Evolutionary conservation across 2,888 invertebrate genomes (phyloP), one percentile per base, ranked within the genome.

Genomic region (Thalpophila matura): DNA sequence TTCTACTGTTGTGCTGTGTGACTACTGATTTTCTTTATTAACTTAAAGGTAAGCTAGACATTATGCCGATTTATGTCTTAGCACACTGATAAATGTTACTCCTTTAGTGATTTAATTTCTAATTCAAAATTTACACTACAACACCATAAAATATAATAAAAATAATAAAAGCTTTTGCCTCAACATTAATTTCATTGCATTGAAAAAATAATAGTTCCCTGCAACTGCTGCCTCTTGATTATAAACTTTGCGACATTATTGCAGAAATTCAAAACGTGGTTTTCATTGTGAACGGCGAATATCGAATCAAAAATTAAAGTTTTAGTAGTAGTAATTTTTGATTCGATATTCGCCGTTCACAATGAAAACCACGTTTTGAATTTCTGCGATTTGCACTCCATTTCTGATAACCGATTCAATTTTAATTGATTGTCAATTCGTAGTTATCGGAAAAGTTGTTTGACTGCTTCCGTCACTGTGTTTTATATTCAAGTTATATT

Each of bases 241-340:
- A 63, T 29, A 55, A 55, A 49, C 40, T 51, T 47, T 27, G 12
- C 10, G 10, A 18, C 7, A 46, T 63, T 50, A 40, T 71, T 63
- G 29, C 14, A 12, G 14, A 64, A 71, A 42, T 63, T n/a, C 9
- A 14, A 45, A 67, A 54, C 38, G n/a, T 31, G 0, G 40, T 26
- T 40, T 49, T 18, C 45, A 35, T 29, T 51, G 29, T 18, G 14
- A 37, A 29, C 20, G n/a, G 26, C 24, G 27, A 38, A 9, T 65
- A 64, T 16, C 37, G 37, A 65, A 55, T 53, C 51, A 53, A 73
- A 71, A 37, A 70, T 72, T 46, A 20, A 46, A 72, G 27, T 45
- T n/a, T n/a, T n/a, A n/a, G n/a, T n/a, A n/a, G n/a, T n/a, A n/a
- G n/a, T 20, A 46, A 72, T 70, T 37, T 71, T 73, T 53, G 51